Conservation (phyloP, 2,888 invertebrate species). For the Netelia melanura region DNA sequence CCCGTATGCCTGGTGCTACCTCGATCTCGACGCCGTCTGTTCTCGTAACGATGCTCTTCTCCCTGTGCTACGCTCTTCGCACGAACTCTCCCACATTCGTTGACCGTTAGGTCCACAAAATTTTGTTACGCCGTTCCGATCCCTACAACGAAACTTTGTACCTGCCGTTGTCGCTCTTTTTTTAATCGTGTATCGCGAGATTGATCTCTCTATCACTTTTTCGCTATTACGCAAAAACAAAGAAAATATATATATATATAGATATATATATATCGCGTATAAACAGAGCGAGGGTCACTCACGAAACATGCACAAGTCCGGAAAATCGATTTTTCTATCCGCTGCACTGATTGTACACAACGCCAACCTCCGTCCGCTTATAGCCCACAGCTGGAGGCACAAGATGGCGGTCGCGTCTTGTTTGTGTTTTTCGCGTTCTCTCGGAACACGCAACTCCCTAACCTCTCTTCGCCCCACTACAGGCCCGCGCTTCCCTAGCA, state of each 20-base stretch:
- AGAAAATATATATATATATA: neutral
- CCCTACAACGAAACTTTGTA: slow-evolving; percentile 25
- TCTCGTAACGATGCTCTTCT: slow-evolving; percentile 74
- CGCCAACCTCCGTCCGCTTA: slow-evolving; percentile 40
- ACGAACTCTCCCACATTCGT: slow-evolving; percentile 78
- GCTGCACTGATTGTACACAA: slow-evolving; percentile 13
- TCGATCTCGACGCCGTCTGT: slow-evolving; percentile 70
- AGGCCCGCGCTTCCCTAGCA: slow-evolving; percentile 18
- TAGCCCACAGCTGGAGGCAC: slow-evolving; percentile 76
- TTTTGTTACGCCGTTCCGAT: slow-evolving; percentile 65
- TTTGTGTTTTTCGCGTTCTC: slow-evolving; percentile 74
- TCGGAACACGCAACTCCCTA: slow-evolving; percentile 56
- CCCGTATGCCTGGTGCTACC: slow-evolving; percentile 76
- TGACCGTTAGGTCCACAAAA: slow-evolving; percentile 75
- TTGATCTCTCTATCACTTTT: neutral
- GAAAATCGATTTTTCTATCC: slow-evolving; percentile 4
- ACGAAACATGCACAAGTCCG: neutral
- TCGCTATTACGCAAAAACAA: neutral
- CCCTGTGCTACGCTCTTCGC: slow-evolving; percentile 69
- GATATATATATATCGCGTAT: neutral
- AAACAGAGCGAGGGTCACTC: neutral
- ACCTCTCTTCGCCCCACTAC: slow-evolving; percentile 11
- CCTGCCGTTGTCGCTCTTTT: slow-evolving; percentile 47
- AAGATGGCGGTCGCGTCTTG: slow-evolving; percentile 80
- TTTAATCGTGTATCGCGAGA: neutral